A percentile compares a stretch with the other conserved stretches of the same genome.
Evolutionary conservation across 1,140 invertebrate genomes (phyloP).

Genomic region (Drepana arcuata): DNA sequence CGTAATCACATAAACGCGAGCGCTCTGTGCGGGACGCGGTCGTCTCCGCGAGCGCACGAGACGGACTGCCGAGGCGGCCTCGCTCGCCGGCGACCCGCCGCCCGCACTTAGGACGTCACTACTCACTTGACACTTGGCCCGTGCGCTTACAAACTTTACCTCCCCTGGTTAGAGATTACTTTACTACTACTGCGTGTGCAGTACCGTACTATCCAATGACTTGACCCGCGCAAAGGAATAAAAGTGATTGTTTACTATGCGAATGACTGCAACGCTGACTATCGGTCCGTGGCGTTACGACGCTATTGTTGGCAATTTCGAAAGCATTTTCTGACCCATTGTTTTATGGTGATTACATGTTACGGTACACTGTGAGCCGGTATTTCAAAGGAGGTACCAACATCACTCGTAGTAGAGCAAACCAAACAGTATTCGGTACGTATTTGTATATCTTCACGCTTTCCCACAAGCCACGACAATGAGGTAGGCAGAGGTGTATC

Average conservation of each 20-base stretch:
- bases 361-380: no score
- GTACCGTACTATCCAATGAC: conserved; percentile 18
- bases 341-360: conserved; percentile 33
- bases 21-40: conserved; percentile 21
- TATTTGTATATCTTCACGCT: no score
- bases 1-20: conserved; percentile 46
- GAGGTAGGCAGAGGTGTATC: no score
- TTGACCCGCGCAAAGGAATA: conserved; percentile 33
- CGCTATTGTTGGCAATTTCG: conserved; percentile 40
- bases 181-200: conserved; percentile 9
- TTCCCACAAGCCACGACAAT: no score
- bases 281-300: conserved; percentile 29
- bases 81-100: neutral
- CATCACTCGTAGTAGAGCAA: no score
- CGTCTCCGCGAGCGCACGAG: conserved; percentile 34
- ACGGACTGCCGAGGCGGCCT: conserved; percentile 26
- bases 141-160: no score
- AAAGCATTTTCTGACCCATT: conserved; percentile 45
- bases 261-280: conserved; percentile 33
- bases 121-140: no score
- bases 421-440: no score
- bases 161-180: conserved; percentile 12
- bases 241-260: conserved; percentile 52
- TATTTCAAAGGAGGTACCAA: no score
- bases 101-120: neutral